Evolutionary conservation across 1,140 invertebrate genomes (phyloP), one percentile per base, ranked within the genome.

Genomic region (Drosophila nebulosa): DNA sequence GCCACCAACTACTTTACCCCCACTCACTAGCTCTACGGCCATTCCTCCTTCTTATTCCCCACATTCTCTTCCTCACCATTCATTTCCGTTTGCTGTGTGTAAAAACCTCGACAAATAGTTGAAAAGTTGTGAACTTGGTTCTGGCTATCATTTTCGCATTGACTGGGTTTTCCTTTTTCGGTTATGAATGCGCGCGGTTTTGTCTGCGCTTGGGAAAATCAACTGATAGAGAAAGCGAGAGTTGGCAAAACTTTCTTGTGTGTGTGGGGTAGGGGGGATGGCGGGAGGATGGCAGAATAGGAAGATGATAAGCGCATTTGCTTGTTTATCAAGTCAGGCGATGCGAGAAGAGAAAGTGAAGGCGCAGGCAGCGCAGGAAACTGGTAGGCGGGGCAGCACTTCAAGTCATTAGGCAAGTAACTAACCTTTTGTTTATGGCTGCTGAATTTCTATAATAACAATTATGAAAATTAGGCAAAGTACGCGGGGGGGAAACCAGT

Each of bases 361-460:
- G 27, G 27, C 27, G 10, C 7, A 32, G 36, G 32, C 16, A 30
- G 5, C 21, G n/a, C 21, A 30, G 27, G 22, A 24, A 10, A 22
- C 4, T 9, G 24, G 51, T 46, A 50, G 53, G 32, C 46, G 57
- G 78, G 53, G 39, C 46, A 61, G 78, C 74, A 88, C 81, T 86
- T 81, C 83, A 81, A 86, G 83, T 86, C 81, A 86, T 86, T 86
- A 86, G 83, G 83, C 83, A 69, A 86, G 83, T 86, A 86, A 88
- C 83, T 85, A 85, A 89, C 85, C 77, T 80, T 86, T 89, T 89
- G 78, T 89, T 90, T 89, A 85, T 89, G 75, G 74, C 70, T 74
- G 69, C 81, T 89, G 67, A 81, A 89, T 86, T 89, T 89, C 83
- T 88, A 86, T 81, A 89, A 89, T 90, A 89, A 89, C 78, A 89